Evolutionary conservation across 1,140 invertebrate species (phyloP).

Genomic region (Parasteatoda tepidariorum): DNA sequence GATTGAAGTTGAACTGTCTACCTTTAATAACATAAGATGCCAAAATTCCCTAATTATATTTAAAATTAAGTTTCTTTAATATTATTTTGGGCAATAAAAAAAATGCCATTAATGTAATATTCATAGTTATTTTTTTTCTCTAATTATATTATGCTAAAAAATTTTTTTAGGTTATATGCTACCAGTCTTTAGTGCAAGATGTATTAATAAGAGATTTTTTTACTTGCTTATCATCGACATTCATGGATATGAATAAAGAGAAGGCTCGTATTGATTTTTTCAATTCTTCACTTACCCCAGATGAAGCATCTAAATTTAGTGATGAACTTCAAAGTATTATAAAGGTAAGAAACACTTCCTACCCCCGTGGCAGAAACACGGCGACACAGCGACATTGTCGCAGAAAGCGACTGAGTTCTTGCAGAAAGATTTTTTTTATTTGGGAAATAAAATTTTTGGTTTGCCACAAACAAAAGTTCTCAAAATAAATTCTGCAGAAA

Average conservation of each 20-base stretch:
- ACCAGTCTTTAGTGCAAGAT: background rate
- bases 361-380: no score
- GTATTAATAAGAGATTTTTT: conserved; percentile 63
- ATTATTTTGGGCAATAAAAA: background rate
- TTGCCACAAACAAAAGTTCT: background rate
- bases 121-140: no score
- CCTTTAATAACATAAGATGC: background rate
- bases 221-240: conserved; percentile 65
- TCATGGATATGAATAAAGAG: conserved; percentile 16
- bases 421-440: background rate
- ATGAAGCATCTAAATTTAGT: conserved; percentile 8
- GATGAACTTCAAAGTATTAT: conserved; percentile 34
- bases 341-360: conserved; percentile 13
- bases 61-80: background rate
- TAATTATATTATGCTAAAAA: no score
- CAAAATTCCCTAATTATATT: background rate
- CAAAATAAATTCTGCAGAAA: background rate
- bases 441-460: background rate
- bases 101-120: background rate
- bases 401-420: no score
- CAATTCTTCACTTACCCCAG: conserved; percentile 9
- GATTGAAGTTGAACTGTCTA: background rate
- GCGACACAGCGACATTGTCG: no score
- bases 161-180: conserved; percentile 7
- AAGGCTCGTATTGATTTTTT: conserved; percentile 44